Base-by-base conservation (phyloP, 2,797 vertebrate species). In the Melanotaenia nigrans region DNA sequence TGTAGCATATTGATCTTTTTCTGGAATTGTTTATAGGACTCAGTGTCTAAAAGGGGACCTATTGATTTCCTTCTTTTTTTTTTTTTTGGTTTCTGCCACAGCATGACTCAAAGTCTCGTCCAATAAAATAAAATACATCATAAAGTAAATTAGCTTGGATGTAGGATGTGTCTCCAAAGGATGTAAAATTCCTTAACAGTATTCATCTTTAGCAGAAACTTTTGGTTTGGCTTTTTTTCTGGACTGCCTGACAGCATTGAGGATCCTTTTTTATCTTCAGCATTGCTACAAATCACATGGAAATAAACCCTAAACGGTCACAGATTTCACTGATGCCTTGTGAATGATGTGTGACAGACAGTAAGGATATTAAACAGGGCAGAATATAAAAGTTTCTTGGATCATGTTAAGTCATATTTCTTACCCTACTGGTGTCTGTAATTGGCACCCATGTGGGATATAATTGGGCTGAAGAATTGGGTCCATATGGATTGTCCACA, bases 1-100 rank as follows among this genome's bases (percentile, higher is more conserved):
- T 92, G 89, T 87, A 86, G 82, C 65, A 38, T 88, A 93, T 93
- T 85, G 92, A 92, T 92, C 87, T 87, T 76, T 81, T 78, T 78
- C 85, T 82, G 62, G 79, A 79, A 82, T 87, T 90, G 90, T 90
- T 91, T 93, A 87, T 90, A 72, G 89, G 78, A 79, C 85, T 78
- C 73, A 78, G 84, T 73, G 79, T 88, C 79, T 91, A 85, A 90
- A 90, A 90, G 83, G 68, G 89, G 85, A 87, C 82, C 82, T 87
- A 91, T 93, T 74, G 90, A 89, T 90, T 88, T 85, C 78, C 68
- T 30, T 30, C 28, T 25, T 25, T 25, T 28, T 28, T 28, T 63
- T 84, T 90, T 89, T 73, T 74, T 25, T 47, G 73, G 74, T 71
- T 72, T 85, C 38, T 82, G 82, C 81, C 87, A 85, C 77, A 62